A percentile compares a stretch with the other conserved stretches of the same genome.
Conservation (phyloP, 53 echinoderm and acorn worm genomes). For the Patiria pectinifera region DNA sequence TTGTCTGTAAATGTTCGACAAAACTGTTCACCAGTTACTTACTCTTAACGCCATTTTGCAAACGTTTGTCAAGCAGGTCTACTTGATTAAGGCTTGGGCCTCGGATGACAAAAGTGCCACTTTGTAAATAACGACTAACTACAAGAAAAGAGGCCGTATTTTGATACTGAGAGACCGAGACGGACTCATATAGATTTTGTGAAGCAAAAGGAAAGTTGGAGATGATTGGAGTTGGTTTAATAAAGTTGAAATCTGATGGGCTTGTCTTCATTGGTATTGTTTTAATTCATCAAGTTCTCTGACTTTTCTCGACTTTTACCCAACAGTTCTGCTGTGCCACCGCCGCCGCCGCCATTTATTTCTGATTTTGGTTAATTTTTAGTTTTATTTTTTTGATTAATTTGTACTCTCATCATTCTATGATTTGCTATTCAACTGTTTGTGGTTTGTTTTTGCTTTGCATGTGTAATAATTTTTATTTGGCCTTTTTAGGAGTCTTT, state of each 20-base stretch:
- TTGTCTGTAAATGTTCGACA: not conserved
- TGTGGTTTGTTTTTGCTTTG: not conserved
- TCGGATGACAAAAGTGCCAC: not conserved
- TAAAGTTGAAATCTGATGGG: constrained; percentile 10
- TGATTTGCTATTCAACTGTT: no score
- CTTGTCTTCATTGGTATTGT: not conserved
- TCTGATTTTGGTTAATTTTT: not conserved
- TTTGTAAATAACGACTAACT: not conserved
- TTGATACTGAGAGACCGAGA: not conserved
- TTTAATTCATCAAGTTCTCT: not conserved
- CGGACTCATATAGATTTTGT: constrained; percentile 15
- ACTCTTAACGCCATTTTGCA: not conserved
- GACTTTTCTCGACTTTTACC: not conserved
- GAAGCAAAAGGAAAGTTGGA: not conserved
- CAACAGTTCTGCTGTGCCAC: not conserved
- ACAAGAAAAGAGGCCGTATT: not conserved
- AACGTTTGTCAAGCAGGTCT: not conserved
- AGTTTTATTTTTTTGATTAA: not conserved
- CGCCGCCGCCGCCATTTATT: not conserved
- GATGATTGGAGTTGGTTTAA: not conserved
- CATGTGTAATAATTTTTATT: not conserved
- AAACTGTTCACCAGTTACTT: not conserved
- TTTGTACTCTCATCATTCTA: not conserved
- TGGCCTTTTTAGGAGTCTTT: no score
- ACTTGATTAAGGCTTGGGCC: not conserved